These are phyloP conservation scores for Patiria pectinifera DNA, from an alignment of 53 echinoderm and acorn worm species.

Conservation along the genomic window DNA sequence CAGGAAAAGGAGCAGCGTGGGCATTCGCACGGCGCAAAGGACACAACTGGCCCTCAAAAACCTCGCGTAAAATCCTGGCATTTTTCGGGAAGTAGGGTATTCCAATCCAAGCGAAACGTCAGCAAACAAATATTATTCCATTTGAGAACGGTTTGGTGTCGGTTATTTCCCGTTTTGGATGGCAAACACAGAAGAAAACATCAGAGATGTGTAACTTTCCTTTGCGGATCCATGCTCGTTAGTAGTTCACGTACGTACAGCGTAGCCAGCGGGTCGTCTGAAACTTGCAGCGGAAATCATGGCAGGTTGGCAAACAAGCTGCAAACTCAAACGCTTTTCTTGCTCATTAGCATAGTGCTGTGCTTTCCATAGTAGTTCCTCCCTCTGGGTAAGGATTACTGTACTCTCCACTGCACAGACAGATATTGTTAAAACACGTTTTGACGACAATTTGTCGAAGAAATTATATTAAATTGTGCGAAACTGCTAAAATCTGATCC, in stretches of 20 bases:
- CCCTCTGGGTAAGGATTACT: not conserved
- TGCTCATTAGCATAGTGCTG: conserved; percentile 50
- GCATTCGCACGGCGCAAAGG: not conserved
- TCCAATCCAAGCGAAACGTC: conserved; percentile 32
- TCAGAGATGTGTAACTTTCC: conserved; percentile 6
- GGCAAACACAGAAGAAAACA: conserved; percentile 18
- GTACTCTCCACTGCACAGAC: not conserved
- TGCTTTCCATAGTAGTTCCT: conserved; percentile 1
- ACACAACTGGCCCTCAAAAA: not conserved
- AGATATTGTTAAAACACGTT: not conserved
- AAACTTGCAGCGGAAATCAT: conserved; percentile 51
- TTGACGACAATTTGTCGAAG: not conserved
- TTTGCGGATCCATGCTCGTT: conserved; percentile 10
- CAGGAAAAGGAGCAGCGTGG: not conserved
- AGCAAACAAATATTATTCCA: conserved; percentile 38
- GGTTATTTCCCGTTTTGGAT: conserved; percentile 30
- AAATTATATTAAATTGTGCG: not conserved
- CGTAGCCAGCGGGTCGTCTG: conserved; percentile 2
- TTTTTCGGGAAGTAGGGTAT: conserved; percentile 18
- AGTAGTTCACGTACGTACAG: not conserved
- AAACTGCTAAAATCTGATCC: too few relatives aligned
- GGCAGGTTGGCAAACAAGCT: conserved; percentile 50
- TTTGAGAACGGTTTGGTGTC: conserved; percentile 10
- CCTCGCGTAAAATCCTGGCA: conserved; percentile 47
- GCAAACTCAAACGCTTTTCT: conserved; percentile 12